Evolutionary conservation across 2,113 vertebrate species (phyloP), one percentile per base, ranked within the genome.

Genomic region (Falcunculus frontatus): DNA sequence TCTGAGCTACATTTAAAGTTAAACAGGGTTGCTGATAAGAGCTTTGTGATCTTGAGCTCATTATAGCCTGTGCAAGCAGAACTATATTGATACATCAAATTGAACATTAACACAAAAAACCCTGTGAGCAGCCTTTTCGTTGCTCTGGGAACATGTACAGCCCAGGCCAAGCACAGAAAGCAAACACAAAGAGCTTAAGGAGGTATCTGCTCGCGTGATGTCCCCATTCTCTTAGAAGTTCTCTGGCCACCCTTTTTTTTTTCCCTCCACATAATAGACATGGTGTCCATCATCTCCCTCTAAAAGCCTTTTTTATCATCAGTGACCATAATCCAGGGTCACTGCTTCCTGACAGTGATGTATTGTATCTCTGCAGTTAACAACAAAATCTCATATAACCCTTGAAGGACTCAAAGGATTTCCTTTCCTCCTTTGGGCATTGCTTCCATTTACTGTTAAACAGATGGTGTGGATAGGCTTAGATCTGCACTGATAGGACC

Each of bases 41-140:
- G 92, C 83, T 93, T 95, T 90, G 92, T 95, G 93, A 94, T 94
- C 86, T 93, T 82, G 85, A 96, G 95, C 83, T 96, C 94, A 89
- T 96, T 95, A 96, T 79, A 89, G 81, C 70, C 91, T 94, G 77
- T 89, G 95, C 96, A 95, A 94, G 95, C 91, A 94, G 81, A 96
- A 91, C 84, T 90, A 53, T 96, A 94, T 97, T 95, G 94, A 93
- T 95, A 96, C 77, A 94, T 91, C 84, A 93, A 93, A 96, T 94
- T 95, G 81, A 95, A 91, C 96, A 87, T 95, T 96, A 95, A 82
- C 57, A 83, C 20, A 25, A 84, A 94, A 95, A 94, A 64, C 69
- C 70, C 87, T 73, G 80, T 76, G 74, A 89, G 69, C 87, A 72
- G 57, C 37, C 62, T 87, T 95, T 91, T 79, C 4, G 0, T 87